Conservation (phyloP, 2,113 vertebrate genomes). For the Glareola pratincola region DNA sequence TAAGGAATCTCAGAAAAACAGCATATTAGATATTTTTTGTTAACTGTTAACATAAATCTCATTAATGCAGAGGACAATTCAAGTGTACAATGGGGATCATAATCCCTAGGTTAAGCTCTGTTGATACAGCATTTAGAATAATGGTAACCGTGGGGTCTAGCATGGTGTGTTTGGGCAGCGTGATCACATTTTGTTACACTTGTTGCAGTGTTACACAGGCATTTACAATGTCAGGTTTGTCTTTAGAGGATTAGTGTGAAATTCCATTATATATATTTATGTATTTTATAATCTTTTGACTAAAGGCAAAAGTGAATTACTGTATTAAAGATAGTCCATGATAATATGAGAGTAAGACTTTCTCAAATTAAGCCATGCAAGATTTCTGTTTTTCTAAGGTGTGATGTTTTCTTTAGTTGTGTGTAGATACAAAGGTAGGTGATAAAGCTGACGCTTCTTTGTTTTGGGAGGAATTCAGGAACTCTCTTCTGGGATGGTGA, state of each 20-base stretch:
- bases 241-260: background rate
- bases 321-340: background rate
- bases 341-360: background rate
- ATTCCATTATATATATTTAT: background rate
- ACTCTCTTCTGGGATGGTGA: background rate
- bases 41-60: background rate
- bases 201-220: background rate
- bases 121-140: background rate
- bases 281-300: background rate
- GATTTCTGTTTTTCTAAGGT: background rate
- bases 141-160: background rate
- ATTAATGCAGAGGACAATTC: background rate
- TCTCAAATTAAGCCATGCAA: background rate
- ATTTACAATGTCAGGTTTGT: background rate
- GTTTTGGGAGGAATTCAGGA: background rate
- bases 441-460: background rate
- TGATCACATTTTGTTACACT: background rate
- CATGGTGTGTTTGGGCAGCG: background rate
- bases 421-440: background rate
- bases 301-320: background rate
- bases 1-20: background rate
- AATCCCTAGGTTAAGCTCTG: background rate
- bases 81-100: background rate
- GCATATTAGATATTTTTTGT: background rate
- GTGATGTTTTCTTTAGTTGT: background rate